Conservation (phyloP, 2,113 vertebrate genomes). For the Jacana jacana region DNA sequence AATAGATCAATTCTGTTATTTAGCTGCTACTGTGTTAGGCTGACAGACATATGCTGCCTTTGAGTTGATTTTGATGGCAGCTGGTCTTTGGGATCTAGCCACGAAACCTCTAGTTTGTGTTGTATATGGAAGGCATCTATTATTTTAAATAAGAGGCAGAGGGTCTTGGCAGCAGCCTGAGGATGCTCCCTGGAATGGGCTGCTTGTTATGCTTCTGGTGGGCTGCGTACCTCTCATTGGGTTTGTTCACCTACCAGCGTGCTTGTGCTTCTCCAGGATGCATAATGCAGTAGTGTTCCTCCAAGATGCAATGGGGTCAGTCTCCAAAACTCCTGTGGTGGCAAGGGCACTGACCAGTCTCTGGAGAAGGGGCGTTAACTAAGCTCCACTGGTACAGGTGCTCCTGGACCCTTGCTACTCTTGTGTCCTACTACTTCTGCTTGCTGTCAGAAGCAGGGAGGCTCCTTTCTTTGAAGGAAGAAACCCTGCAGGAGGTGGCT, state of each 20-base stretch:
- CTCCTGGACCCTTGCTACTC: background rate
- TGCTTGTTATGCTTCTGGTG: background rate
- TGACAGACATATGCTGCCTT: background rate
- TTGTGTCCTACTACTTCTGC: background rate
- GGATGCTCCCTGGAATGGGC: background rate
- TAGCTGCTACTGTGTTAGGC: background rate
- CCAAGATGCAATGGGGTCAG: background rate
- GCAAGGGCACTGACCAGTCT: background rate
- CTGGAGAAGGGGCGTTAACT: background rate
- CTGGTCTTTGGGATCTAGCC: background rate
- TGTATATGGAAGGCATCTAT: background rate
- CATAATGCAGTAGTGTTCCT: background rate
- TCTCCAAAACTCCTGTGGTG: background rate
- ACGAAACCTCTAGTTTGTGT: background rate
- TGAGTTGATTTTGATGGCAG: background rate
- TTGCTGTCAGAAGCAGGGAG: background rate
- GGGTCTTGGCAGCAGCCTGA: background rate
- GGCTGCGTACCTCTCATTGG: background rate
- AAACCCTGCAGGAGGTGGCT: background rate
- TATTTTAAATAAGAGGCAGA: background rate
- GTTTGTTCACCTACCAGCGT: accelerated
- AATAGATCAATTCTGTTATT: background rate
- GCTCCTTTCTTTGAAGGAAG: background rate
- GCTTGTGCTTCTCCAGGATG: background rate
- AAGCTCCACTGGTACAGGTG: background rate